Conservation (phyloP, 2,113 vertebrate genomes). For the Erpornis zantholeuca region DNA sequence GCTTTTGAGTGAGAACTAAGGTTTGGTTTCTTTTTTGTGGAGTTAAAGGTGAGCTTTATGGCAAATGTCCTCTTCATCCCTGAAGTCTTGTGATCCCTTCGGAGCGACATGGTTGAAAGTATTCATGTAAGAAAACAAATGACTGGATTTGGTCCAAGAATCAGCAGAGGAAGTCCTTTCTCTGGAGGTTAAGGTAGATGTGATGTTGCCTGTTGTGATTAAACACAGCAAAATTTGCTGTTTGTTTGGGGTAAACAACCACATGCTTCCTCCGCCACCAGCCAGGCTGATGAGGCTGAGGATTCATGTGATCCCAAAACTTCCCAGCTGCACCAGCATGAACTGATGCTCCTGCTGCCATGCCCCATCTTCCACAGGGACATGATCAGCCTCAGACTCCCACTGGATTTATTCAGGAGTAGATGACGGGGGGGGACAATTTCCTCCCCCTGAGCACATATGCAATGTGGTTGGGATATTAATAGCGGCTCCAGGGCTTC, state of each 20-base stretch:
- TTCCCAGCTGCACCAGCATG: background rate
- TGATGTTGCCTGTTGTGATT: background rate
- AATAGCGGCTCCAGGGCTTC: background rate
- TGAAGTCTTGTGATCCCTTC: background rate
- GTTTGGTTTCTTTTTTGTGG: background rate
- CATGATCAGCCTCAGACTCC: background rate
- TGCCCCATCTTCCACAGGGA: background rate
- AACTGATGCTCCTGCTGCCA: background rate
- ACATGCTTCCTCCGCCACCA: accelerated
- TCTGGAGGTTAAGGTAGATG: background rate
- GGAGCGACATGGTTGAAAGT: background rate
- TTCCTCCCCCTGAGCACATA: background rate
- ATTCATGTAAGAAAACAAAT: background rate
- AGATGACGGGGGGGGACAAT: background rate
- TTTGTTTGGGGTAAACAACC: background rate
- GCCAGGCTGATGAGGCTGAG: background rate
- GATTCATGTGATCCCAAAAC: accelerated
- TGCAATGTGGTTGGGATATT: background rate
- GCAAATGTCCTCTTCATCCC: background rate
- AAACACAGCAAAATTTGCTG: background rate
- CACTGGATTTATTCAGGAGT: background rate
- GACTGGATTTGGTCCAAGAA: background rate
- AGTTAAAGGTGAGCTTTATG: background rate
- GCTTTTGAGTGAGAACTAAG: background rate
- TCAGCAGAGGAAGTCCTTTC: background rate